Evolutionary conservation across 2,888 invertebrate species (phyloP).

Genomic region (Papilio protenor): DNA sequence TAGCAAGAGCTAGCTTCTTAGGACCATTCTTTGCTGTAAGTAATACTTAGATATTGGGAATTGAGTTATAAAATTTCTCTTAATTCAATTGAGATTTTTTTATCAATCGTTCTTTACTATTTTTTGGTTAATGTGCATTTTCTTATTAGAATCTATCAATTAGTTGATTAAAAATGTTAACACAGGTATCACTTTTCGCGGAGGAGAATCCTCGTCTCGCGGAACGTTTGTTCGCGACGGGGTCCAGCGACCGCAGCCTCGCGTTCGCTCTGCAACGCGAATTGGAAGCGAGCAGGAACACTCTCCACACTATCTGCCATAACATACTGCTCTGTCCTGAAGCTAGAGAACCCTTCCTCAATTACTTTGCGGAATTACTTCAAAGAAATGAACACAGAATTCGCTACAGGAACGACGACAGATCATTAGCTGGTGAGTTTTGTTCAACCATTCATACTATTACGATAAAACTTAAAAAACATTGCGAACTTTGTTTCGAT

Average conservation of each 20-base stretch:
- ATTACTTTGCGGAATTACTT: constrained; percentile 91
- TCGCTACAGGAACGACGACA: constrained; percentile 95
- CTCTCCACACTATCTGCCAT: constrained; percentile 92
- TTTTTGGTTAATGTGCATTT: background rate
- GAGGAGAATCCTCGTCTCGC: constrained; percentile 97
- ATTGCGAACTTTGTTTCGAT: too few relatives aligned
- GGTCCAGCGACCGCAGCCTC: constrained; percentile 86
- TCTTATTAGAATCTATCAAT: too few relatives aligned
- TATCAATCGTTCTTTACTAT: too few relatives aligned
- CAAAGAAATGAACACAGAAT: constrained; percentile 93
- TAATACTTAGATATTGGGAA: constrained; percentile 32
- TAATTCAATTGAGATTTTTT: too few relatives aligned
- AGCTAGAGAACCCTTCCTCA: constrained; percentile 91
- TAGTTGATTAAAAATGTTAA: background rate
- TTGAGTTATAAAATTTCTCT: too few relatives aligned
- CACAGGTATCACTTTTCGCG: constrained; percentile 91
- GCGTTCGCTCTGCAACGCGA: constrained; percentile 90
- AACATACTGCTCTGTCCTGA: constrained; percentile 91
- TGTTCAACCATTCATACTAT: background rate
- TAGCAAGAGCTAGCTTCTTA: constrained; percentile 92
- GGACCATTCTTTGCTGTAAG: constrained; percentile 95
- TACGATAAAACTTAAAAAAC: background rate
- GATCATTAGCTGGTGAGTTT: constrained; percentile 88
- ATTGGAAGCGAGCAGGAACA: constrained; percentile 90
- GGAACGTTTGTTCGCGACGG: constrained; percentile 86